Conservation (phyloP, 35 echinoderm and acorn worm species). For the Apostichopus parvimensis region DNA sequence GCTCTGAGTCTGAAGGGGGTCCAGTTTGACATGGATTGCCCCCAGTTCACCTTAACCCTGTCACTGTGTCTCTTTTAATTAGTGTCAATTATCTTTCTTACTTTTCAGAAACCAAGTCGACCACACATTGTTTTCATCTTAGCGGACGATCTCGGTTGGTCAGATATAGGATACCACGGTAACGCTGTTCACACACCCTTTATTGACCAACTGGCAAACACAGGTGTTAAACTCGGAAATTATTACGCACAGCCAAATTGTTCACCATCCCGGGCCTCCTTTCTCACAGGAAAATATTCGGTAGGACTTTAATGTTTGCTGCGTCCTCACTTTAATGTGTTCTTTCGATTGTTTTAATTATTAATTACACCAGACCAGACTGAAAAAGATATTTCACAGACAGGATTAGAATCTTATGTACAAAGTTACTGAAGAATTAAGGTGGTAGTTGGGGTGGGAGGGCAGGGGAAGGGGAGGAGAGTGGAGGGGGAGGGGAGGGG, state of each 20-base stretch:
- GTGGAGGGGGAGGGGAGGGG: too few species aligned
- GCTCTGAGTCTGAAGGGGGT: too few species aligned
- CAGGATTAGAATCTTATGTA: too few species aligned
- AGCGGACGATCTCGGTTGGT: constrained; percentile 48
- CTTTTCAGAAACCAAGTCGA: not conserved
- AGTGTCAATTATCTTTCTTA: not conserved
- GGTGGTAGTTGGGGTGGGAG: too few species aligned
- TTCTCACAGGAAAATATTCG: constrained; percentile 44
- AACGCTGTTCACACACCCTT: not conserved
- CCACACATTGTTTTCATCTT: constrained; percentile 52
- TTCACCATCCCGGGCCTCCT: constrained; percentile 23
- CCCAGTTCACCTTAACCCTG: too few species aligned
- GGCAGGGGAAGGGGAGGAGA: too few species aligned
- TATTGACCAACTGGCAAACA: constrained; percentile 20
- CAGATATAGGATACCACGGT: constrained; percentile 44
- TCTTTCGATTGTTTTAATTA: too few species aligned
- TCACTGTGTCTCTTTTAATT: not conserved
- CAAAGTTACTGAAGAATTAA: too few species aligned
- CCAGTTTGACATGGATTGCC: too few species aligned
- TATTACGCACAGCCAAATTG: constrained; percentile 44
- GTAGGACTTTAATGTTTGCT: not conserved
- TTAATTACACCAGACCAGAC: too few species aligned
- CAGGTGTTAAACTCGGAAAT: constrained; percentile 19
- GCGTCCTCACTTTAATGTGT: too few species aligned
- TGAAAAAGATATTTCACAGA: too few species aligned